Base-by-base conservation (phyloP, 2,113 vertebrate genomes). In the Channa maculata region DNA sequence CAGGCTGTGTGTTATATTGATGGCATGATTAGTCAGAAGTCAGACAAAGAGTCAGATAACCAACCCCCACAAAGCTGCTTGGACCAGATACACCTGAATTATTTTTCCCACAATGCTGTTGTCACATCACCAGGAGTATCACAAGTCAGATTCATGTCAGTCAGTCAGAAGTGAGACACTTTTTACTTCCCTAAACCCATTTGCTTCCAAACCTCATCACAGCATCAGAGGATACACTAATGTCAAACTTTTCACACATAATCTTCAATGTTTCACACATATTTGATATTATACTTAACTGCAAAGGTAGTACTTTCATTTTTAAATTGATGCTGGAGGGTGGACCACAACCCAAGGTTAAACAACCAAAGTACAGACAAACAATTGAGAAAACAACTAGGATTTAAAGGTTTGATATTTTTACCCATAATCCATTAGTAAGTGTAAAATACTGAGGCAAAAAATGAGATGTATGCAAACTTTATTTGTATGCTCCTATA, bases 21-120 rank as follows among this genome's bases (percentile, higher is more conserved):
- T 90, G 86, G 90, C 80, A 86, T 89, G 90, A 88, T 92, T 92
- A 92, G 80, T 92, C 85, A 91, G 76, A 80, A 85, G 75, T 86
- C 83, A 58, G 79, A 89, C 85, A 87, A 85, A 87, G 77, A 89
- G 72, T 79, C 71, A 73, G 71, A 80, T 76, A 81, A 54, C 77
- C 77, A 66, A 88, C 72, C 85, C 79, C 78, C 76, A n/a, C 74
- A 54, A 65, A 86, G 89, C 85, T 86, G 83, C 88, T 91, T 88
- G 79, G 44, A 79, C 72, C 84, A 85, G 84, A 89, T 70, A 89
- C 68, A 75, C 77, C 70, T 79, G 58, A 65, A 72, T 78, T 82
- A 74, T 81, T 82, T 79, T 61, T 14, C 68, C 69, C 63, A 84
- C 65, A 82, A 85, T 75, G 63, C 62, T 48, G 49, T 66, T 77